Conservation (phyloP, 2,888 invertebrate species). For the Hofmannophila pseudospretella region DNA sequence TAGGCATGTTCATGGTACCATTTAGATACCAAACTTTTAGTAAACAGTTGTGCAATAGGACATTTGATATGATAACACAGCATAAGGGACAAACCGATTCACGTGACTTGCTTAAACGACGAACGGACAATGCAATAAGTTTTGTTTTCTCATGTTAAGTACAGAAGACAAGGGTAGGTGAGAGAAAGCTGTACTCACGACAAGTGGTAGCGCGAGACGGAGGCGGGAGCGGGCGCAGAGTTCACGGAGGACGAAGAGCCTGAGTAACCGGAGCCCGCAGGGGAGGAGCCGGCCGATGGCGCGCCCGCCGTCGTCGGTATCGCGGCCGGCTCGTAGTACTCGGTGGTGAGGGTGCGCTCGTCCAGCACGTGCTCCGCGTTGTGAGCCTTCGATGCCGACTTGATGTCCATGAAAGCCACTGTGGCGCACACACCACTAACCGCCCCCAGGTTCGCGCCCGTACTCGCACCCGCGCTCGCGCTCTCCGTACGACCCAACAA, state of each 20-base stretch:
- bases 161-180: not conserved
- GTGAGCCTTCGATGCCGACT: slow-evolving; percentile 96
- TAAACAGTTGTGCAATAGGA: too few species aligned
- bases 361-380: slow-evolving; percentile 93
- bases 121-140: too few species aligned
- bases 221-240: slow-evolving; percentile 57
- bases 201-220: slow-evolving; percentile 65
- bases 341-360: slow-evolving; percentile 91
- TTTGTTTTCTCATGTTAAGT: slow-evolving; percentile 2
- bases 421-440: slow-evolving; percentile 88
- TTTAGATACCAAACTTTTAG: too few species aligned
- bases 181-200: slow-evolving; percentile 54
- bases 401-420: slow-evolving; percentile 97
- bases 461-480: slow-evolving; percentile 30
- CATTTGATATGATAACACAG: too few species aligned
- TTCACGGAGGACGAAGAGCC: slow-evolving; percentile 80
- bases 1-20: too few species aligned
- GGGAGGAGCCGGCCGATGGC: slow-evolving; percentile 74
- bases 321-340: slow-evolving; percentile 93
- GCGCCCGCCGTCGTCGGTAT: slow-evolving; percentile 80
- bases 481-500: slow-evolving; percentile 84
- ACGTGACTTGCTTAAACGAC: too few species aligned
- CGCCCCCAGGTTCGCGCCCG: slow-evolving; percentile 71
- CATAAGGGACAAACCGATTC: too few species aligned
- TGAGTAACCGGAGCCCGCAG: slow-evolving; percentile 79